A percentile compares a stretch with the other conserved stretches of the same genome.
Evolutionary conservation across 1,140 invertebrate species (phyloP).

Genomic region (Leguminivora glycinivorella): DNA sequence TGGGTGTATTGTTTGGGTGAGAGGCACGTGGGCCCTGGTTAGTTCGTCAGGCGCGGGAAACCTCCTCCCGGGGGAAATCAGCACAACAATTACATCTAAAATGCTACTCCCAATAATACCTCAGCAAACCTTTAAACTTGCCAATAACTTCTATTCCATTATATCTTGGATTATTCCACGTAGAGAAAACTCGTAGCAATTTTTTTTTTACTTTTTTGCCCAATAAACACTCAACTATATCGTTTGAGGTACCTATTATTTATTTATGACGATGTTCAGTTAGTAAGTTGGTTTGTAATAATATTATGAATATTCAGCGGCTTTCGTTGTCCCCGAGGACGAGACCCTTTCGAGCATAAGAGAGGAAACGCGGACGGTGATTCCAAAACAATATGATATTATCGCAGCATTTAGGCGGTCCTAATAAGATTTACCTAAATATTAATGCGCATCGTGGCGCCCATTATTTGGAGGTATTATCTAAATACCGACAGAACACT

Average conservation of each 20-base stretch:
- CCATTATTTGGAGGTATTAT: slow-evolving; percentile 74
- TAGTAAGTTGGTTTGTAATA: slow-evolving; percentile 59
- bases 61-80: slow-evolving; percentile 69
- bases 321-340: slow-evolving; percentile 60
- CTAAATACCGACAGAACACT: slow-evolving; percentile 56
- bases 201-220: not conserved
- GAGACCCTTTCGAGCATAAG: slow-evolving; percentile 71
- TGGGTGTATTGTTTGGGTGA: slow-evolving; percentile 36
- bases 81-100: slow-evolving; percentile 70
- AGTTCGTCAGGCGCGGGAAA: slow-evolving; percentile 37
- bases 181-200: not conserved
- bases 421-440: slow-evolving; percentile 78
- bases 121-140: slow-evolving; percentile 48
- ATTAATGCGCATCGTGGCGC: slow-evolving; percentile 73
- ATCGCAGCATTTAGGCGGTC: slow-evolving; percentile 72
- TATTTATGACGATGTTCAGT: slow-evolving; percentile 56
- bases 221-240: slow-evolving; percentile 39
- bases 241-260: slow-evolving; percentile 48
- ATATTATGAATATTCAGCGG: slow-evolving; percentile 70
- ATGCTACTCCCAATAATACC: slow-evolving; percentile 65
- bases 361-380: slow-evolving; percentile 69
- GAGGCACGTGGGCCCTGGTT: slow-evolving; percentile 32
- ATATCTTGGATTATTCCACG: not conserved
- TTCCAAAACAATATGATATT: slow-evolving; percentile 77
- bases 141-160: slow-evolving; percentile 33